Base-by-base conservation (phyloP, 2,113 vertebrate species). In the Peromyscus polionotus region DNA sequence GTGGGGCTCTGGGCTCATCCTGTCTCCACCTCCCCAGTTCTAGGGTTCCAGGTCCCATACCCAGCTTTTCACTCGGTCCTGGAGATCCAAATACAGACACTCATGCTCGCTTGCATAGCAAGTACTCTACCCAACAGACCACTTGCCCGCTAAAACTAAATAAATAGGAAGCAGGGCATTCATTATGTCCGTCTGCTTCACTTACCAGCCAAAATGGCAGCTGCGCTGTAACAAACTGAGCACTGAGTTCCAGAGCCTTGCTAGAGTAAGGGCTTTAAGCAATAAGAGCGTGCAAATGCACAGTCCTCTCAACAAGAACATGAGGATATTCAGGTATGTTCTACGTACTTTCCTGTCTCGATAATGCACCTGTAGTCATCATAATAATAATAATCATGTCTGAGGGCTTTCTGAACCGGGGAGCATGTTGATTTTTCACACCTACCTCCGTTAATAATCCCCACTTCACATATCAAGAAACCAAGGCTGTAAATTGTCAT, bases 391-490 rank as follows among this genome's bases (percentile, higher is more conserved):
- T 63, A 4, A 6, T 22, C 42, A 26, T 9, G 17, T 6, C 2
- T 65, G 22, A 72, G 90, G 65, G 70, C 6, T 4, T 63, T 54
- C 67, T 26, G 65, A 65, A 42, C 45, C 65, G 65, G 36, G 51
- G 8, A 79, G 22, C 12, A 0, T 10, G 12, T n/a, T 92, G 19
- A 26, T 13, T 89, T 89, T 90, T 68, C 51, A 26, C 12, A 16
- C 20, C 57, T 51, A 14, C 28, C 6, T 91, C 33, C 22, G 14
- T 54, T 65, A 87, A 51, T 90, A 39, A 92, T 83, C 85, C 88
- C 45, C 59, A 51, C 24, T 67, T 84, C 91, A 95, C 36, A 75
- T 12, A 36, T 65, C 16, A 70, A 93, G 59, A 95, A 75, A 80
- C 45, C 28, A 33, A 94, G 59, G 22, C 63, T 72, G 45, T 83